Base-by-base conservation (phyloP, 2,888 invertebrate species). In the Drosophila mimetica region DNA sequence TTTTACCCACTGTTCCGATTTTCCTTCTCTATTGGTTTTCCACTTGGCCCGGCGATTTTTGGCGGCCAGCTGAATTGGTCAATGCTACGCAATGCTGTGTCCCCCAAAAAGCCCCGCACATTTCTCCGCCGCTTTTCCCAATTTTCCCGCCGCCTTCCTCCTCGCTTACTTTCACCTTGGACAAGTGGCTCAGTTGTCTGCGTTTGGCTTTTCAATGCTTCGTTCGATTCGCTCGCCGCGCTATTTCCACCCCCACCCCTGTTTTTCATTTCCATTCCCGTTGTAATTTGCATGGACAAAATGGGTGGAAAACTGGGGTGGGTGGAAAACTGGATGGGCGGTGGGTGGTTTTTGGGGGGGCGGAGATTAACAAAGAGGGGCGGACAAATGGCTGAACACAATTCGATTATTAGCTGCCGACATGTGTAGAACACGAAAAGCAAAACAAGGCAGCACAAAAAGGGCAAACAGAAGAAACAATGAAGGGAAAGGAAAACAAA, bases 361-460 rank as follows among this genome's bases (percentile, higher is more conserved):
- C 8, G 37, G 39, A 39, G 32, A 65, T 65, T 53, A 34, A 32
- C 39, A 39, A 28, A 32, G 18, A 18, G 22, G 52, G 30, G 42
- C 64, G 36, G 44, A 59, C 50, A 44, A 69, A n/a, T 51, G 63
- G 65, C 52, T 64, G 50, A 74, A 66, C 73, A 71, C 67, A 73
- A 75, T 73, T 79, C 74, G 76, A 81, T 79, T 79, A 83, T 83
- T 72, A 79, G 74, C 72, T 60, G 44, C 48, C 41, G 53, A 53
- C 50, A 64, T 65, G 66, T 67, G 71, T 58, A 59, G 37, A 61
- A 60, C 48, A 67, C 20, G 46, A 51, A 46, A 46, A 39, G 44
- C 48, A 67, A 57, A 57, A 57, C 69, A 67, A 50, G 51, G 34
- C 22, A 53, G n/a, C 42, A 16, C 20, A n/a, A 41, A 48, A 25